These are phyloP conservation scores for Plectus sambesii DNA, from an alignment of 1,140 invertebrate genomes.

Conservation along the genomic window DNA sequence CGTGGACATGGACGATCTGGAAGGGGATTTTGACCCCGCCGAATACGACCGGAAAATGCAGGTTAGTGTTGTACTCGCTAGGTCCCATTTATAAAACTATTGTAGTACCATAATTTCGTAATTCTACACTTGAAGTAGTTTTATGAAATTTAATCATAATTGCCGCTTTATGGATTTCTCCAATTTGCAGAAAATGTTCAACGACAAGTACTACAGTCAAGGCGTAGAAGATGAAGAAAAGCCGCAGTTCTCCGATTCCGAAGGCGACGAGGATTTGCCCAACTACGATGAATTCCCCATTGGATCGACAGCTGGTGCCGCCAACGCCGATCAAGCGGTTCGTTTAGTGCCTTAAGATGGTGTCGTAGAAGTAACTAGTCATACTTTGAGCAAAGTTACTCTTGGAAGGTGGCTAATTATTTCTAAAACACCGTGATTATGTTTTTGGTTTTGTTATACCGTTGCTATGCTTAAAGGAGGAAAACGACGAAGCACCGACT, in stretches of 20 bases:
- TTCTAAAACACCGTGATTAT: no score
- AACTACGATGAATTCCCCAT: conserved; percentile 62
- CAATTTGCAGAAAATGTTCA: conserved; percentile 58
- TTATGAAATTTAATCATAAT: conserved; percentile 6
- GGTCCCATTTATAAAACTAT: conserved; percentile 1
- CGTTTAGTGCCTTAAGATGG: no score
- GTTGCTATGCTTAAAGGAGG: no score
- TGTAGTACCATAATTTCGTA: background rate
- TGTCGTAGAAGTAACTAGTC: no score
- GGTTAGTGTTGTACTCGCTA: conserved; percentile 27
- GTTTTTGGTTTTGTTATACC: no score
- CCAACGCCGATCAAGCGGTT: conserved; percentile 37
- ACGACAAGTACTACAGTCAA: conserved; percentile 68
- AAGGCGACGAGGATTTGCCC: conserved; percentile 53
- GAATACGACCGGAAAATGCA: conserved; percentile 75
- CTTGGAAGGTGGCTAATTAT: no score
- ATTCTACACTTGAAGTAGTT: no score
- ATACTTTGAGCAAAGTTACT: no score
- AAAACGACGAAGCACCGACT: conserved; percentile 32
- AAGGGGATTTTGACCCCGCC: conserved; percentile 83
- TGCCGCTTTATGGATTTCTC: background rate
- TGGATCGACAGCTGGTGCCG: conserved; percentile 46
- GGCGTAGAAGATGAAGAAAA: conserved; percentile 52
- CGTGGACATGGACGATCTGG: conserved; percentile 56
- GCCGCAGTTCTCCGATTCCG: conserved; percentile 32